Base-by-base conservation (phyloP, 2,888 invertebrate genomes). In the Andrena haemorrhoa region DNA sequence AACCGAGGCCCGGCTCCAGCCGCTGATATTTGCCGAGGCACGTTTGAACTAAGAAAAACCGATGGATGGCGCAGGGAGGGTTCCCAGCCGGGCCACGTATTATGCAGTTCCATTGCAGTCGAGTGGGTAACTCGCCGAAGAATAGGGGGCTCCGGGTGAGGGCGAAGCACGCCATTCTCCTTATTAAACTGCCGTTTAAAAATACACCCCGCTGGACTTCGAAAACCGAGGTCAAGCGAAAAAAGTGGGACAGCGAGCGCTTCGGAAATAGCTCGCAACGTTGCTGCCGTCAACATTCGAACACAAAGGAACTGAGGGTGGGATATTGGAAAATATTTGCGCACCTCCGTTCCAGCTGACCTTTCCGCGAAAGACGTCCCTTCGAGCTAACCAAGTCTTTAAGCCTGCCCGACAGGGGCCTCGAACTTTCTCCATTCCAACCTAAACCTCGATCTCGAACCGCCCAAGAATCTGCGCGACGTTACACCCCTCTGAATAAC, bases 1-100 rank as follows among this genome's bases (percentile, higher is more conserved):
- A 23, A 58, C 61, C 70, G 65, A 66, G 53, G 66, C 20, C 20
- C 73, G 56, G 61, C 61, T 56, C 63, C 60, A 26, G 65, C 56
- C 12, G 7, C 41, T 82, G 82, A 83, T 83, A 74, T 76, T 83
- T 82, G 76, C 83, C 73, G 26, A 41, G 82, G 83, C 82, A 82
- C 76, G 82, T 73, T 82, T 73, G 65, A 72, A 75, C 75, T 64
- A 82, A 69, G 82, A 73, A 70, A 82, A 82, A 73, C 72, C 82
- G 76, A 82, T 82, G 70, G 76, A 65, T 68, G 65, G 35, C 16
- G 7, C 49, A 16, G 29, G 4, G 1, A 12, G 20, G 6, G 26
- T 64, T 63, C 6, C 6, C 29, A 31, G 29, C 51, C 5, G 65
- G 47, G 64, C 20, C 29, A 29, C 33, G 51, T 81, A 80, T 70